Conservation (phyloP, 2,113 vertebrate species). For the Eidolon helvum region DNA sequence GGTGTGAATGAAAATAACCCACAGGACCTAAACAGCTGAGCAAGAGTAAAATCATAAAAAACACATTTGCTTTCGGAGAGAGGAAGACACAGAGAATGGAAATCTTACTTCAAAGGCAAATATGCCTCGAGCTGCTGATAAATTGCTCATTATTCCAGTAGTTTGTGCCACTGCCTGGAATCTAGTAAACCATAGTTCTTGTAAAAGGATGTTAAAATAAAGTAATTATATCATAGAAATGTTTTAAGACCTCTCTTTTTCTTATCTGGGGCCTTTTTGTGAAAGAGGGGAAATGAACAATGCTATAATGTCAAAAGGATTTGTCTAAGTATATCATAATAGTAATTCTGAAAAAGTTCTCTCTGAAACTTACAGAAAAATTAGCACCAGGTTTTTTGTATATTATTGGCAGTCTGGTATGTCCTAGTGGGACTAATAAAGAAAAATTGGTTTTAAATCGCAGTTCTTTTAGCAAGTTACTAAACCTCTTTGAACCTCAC, state of each 20-base stretch:
- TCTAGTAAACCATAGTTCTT: not conserved
- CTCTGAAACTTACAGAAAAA: not conserved
- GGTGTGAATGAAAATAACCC: not conserved
- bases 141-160: constrained; percentile 5
- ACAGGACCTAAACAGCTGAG: not conserved
- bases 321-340: not conserved
- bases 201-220: not conserved
- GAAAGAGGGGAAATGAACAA: not conserved
- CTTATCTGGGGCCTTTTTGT: not conserved
- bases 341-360: not conserved
- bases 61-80: not conserved
- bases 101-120: constrained; percentile 28
- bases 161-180: not conserved
- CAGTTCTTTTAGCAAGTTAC: not conserved
- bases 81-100: not conserved
- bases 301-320: not conserved
- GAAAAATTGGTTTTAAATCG: not conserved
- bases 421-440: not conserved
- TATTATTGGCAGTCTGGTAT: not conserved
- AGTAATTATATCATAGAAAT: not conserved
- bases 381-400: not conserved
- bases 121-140: not conserved
- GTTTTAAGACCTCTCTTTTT: not conserved
- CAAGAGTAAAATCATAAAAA: not conserved
- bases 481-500: not conserved